phyloP scores from a whole-genome alignment of 2,797 vertebrate species.

The Bradypus variegatus region DNA sequence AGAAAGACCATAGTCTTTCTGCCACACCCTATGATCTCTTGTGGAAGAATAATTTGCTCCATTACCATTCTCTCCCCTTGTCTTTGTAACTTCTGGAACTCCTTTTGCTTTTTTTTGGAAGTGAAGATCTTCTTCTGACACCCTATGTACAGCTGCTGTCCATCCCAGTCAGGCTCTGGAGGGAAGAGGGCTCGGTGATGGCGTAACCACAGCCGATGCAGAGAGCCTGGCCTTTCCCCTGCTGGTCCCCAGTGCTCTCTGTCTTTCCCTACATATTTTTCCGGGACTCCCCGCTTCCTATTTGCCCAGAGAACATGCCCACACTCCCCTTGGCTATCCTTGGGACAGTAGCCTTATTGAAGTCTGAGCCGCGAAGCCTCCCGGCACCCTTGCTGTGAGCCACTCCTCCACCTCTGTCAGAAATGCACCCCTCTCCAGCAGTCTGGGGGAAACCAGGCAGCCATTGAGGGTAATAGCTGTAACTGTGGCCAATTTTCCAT shows the following conservation, averaged over 20 bases:
- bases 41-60: background rate
- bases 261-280: background rate
- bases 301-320: background rate
- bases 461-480: slow-evolving; percentile 21
- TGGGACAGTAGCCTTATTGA: background rate
- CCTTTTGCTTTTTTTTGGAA: background rate
- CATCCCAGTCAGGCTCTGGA: background rate
- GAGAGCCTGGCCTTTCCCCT: background rate
- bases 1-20: background rate
- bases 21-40: background rate
- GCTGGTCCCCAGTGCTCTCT: background rate
- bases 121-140: background rate
- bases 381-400: accelerated
- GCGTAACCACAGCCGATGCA: no score
- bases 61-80: background rate
- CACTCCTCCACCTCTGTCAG: background rate
- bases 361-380: background rate
- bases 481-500: slow-evolving; percentile 63
- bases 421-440: accelerated
- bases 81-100: background rate
- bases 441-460: background rate
- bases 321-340: background rate
- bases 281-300: background rate
- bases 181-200: background rate
- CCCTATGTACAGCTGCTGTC: accelerated